Conservation (phyloP, 2,797 vertebrate genomes). For the Gallinago stenura region DNA sequence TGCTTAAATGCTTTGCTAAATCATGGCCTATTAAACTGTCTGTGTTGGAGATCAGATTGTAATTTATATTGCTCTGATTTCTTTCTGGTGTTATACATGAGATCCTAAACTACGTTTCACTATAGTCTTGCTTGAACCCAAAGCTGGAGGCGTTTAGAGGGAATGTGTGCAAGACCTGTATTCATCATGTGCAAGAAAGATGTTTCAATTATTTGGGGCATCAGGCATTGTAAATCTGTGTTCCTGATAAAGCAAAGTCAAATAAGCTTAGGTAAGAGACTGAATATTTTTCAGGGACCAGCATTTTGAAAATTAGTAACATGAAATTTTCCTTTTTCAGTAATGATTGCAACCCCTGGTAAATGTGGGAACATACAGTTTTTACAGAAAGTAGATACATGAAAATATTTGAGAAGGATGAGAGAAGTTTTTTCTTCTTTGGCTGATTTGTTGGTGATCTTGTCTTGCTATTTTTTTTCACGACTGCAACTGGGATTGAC, state of each 20-base stretch:
- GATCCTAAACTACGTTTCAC: not conserved
- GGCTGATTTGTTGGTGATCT: not conserved
- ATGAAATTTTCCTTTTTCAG: not conserved
- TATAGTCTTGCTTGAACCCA: not conserved
- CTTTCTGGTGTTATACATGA: not conserved
- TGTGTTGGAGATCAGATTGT: conserved; percentile 9
- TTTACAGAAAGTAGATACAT: not conserved
- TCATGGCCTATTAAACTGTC: conserved; percentile 49
- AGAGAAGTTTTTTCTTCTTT: not conserved
- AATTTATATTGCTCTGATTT: conserved; percentile 44
- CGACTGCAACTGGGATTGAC: not conserved
- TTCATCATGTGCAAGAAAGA: not conserved
- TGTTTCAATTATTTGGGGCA: not conserved
- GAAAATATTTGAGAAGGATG: not conserved
- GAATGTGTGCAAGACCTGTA: not conserved
- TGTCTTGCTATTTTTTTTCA: not conserved
- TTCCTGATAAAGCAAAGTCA: not conserved
- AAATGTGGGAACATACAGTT: not conserved
- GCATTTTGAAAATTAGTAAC: not conserved
- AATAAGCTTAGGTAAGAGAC: not conserved
- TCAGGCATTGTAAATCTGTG: not conserved
- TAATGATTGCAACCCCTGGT: not conserved
- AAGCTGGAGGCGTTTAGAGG: not conserved
- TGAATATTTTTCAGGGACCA: not conserved
- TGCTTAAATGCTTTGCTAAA: conserved; percentile 58